phyloP scores from a whole-genome alignment of 1,140 invertebrate genomes.

The Mizuhopecten yessoensis region DNA sequence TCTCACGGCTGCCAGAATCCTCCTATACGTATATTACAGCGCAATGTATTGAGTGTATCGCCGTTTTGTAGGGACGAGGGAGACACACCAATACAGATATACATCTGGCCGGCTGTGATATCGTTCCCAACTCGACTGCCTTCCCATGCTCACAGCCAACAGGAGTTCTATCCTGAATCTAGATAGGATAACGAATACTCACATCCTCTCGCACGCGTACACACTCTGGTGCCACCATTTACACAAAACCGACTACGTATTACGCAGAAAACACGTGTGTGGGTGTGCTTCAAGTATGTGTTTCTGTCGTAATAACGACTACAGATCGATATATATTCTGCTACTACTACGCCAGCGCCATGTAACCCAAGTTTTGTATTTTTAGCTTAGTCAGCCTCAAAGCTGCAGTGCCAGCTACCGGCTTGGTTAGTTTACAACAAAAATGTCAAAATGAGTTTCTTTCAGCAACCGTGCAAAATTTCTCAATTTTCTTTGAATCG shows the following conservation, averaged over 20 bases:
- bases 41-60: background rate
- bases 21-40: background rate
- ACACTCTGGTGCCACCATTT: background rate
- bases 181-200: background rate
- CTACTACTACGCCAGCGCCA: background rate
- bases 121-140: background rate
- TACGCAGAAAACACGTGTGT: constrained; percentile 6
- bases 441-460: background rate
- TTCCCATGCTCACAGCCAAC: background rate
- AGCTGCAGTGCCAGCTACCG: background rate
- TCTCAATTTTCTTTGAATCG: too few relatives aligned
- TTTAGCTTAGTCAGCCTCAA: background rate
- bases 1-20: background rate
- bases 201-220: background rate
- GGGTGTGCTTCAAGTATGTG: constrained; percentile 24
- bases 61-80: background rate
- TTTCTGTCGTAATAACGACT: background rate
- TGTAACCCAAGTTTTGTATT: constrained; percentile 19
- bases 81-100: background rate
- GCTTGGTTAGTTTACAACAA: background rate
- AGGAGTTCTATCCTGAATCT: background rate
- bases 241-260: constrained; percentile 9
- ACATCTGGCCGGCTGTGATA: background rate
- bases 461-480: background rate
- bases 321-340: constrained; percentile 13